Evolutionary conservation across 2,888 invertebrate species (phyloP).

Genomic region (Antitype chi): DNA sequence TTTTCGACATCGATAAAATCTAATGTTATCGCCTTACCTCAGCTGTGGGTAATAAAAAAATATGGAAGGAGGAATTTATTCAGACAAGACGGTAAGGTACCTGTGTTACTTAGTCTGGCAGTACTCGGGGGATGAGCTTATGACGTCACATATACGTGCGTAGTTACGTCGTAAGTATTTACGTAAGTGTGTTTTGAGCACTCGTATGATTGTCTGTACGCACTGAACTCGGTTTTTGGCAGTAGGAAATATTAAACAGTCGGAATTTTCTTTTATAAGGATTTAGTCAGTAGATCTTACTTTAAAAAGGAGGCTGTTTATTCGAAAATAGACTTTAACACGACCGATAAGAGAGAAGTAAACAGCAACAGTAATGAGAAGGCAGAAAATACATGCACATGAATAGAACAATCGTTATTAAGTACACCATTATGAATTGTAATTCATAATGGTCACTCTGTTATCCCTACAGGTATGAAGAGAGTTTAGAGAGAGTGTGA

Average conservation of each 20-base stretch:
- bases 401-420: too few relatives aligned
- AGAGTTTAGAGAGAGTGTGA: too few relatives aligned
- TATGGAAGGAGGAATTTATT: conserved; percentile 65
- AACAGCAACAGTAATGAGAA: not conserved
- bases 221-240: conserved; percentile 1
- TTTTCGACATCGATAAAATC: conserved; percentile 69
- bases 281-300: not conserved
- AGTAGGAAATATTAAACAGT: not conserved
- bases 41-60: conserved; percentile 67
- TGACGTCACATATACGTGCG: conserved; percentile 45
- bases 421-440: too few relatives aligned
- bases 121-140: conserved; percentile 45
- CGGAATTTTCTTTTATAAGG: not conserved
- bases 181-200: conserved; percentile 32
- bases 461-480: too few relatives aligned
- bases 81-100: conserved; percentile 54
- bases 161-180: conserved; percentile 37
- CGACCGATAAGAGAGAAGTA: not conserved
- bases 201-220: conserved; percentile 34
- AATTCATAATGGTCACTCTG: too few relatives aligned
- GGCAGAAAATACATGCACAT: not conserved
- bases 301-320: not conserved
- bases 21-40: conserved; percentile 66
- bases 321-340: not conserved
- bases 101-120: conserved; percentile 36